A percentile compares a stretch with the other conserved stretches of the same genome.
These are phyloP conservation scores for Alca torda DNA, from an alignment of 2,797 vertebrate species.

Conservation along the genomic window DNA sequence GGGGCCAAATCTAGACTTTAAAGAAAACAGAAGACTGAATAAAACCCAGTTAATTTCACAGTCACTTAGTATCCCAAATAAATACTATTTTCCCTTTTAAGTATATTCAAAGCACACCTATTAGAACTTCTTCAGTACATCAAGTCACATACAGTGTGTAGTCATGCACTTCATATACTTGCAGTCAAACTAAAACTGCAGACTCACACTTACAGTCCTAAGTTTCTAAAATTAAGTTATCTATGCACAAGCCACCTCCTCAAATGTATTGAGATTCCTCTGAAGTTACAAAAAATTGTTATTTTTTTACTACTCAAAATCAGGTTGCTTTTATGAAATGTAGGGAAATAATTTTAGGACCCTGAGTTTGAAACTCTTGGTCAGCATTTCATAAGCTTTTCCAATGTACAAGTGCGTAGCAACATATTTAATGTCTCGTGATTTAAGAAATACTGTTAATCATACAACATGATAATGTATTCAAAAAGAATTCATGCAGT, in stretches of 20 bases:
- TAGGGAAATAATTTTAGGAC: not conserved
- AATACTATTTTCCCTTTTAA: not conserved
- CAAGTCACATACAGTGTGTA: not conserved
- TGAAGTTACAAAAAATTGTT: not conserved
- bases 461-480: not conserved
- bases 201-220: not conserved
- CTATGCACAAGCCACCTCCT: not conserved
- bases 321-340: not conserved
- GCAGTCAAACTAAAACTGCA: not conserved
- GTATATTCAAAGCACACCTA: not conserved
- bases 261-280: not conserved
- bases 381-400: not conserved
- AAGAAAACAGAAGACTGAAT: not conserved
- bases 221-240: conserved; percentile 1
- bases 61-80: not conserved
- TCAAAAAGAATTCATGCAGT: not conserved
- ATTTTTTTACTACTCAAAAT: not conserved
- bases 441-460: not conserved
- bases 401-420: not conserved
- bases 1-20: not conserved
- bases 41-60: not conserved
- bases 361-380: not conserved
- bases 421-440: not conserved
- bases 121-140: not conserved
- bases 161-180: conserved; percentile 5